phyloP scores from a whole-genome alignment of 2,888 invertebrate species.

The Diogma glabrata region DNA sequence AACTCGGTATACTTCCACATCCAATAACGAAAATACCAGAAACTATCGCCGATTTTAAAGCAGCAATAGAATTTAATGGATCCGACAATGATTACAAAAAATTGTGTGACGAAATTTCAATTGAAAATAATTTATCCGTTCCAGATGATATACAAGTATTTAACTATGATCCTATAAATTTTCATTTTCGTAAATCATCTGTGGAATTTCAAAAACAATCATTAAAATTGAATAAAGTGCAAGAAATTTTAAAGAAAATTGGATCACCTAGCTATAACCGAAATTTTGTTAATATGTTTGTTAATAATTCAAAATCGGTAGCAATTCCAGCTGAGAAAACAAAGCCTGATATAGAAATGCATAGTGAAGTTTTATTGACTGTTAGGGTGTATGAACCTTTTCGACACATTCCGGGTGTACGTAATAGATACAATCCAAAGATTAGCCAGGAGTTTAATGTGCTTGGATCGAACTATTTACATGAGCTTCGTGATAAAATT shows the following conservation, averaged over 20 bases:
- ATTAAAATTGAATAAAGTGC: not conserved
- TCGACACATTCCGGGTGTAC: constrained; percentile 22
- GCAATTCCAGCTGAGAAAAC: not conserved
- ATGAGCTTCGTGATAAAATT: constrained; percentile 62
- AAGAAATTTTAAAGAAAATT: not conserved
- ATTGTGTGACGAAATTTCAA: not conserved
- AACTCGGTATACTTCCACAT: constrained; percentile 9
- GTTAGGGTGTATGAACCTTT: constrained; percentile 42
- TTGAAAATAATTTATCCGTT: not conserved
- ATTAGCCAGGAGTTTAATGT: constrained; percentile 47
- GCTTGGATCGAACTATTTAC: constrained; percentile 54
- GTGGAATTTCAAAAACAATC: constrained; percentile 1
- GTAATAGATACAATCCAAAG: constrained; percentile 28
- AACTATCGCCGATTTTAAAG: constrained; percentile 17
- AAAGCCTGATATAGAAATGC: constrained; percentile 23
- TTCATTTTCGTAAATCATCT: not conserved
- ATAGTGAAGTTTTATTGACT: constrained; percentile 35
- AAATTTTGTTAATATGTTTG: not conserved
- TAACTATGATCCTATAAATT: not conserved
- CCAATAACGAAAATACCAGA: constrained; percentile 16
- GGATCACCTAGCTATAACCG: not conserved
- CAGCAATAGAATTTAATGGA: not conserved
- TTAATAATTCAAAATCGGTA: not conserved
- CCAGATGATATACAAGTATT: not conserved
- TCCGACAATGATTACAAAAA: not conserved